Conservation (phyloP, 1,140 invertebrate genomes). For the Micrasema minimum region DNA sequence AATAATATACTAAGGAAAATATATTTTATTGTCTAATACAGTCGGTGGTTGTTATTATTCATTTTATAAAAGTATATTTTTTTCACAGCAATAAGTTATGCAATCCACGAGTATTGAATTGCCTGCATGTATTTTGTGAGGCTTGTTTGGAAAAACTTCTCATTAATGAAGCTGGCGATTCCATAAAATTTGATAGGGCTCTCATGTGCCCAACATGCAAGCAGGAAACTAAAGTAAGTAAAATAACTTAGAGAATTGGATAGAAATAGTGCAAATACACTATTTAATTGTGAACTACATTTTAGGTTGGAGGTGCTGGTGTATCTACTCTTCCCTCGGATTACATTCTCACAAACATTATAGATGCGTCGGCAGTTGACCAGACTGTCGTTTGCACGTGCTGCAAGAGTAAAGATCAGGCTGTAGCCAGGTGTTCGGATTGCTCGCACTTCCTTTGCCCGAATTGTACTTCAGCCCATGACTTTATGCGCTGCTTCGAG, state of each 20-base stretch:
- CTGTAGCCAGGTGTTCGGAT: constrained; percentile 90
- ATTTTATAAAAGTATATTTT: too few species aligned
- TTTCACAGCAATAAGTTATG: constrained; percentile 75
- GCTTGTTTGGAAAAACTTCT: constrained; percentile 85
- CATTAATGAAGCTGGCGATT: constrained; percentile 75
- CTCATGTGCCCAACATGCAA: constrained; percentile 83
- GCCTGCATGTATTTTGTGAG: constrained; percentile 94
- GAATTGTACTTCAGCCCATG: constrained; percentile 93
- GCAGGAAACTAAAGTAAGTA: constrained; percentile 79
- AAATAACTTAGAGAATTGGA: too few species aligned
- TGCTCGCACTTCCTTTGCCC: constrained; percentile 93
- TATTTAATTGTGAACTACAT: background rate
- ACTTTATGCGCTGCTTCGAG: constrained; percentile 94
- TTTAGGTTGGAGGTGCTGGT: constrained; percentile 67
- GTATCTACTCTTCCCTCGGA: constrained; percentile 81
- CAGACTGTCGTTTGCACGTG: constrained; percentile 85
- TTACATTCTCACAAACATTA: constrained; percentile 85
- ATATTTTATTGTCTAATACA: too few species aligned
- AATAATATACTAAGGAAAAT: too few species aligned
- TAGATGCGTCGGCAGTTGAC: constrained; percentile 85
- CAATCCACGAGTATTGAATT: constrained; percentile 86
- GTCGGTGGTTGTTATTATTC: too few species aligned
- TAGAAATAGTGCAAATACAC: too few species aligned
- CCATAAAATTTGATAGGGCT: constrained; percentile 67
- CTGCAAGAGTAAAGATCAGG: constrained; percentile 89